Evolutionary conservation across 2,113 vertebrate genomes (phyloP).

Genomic region (Pteropus alecto): DNA sequence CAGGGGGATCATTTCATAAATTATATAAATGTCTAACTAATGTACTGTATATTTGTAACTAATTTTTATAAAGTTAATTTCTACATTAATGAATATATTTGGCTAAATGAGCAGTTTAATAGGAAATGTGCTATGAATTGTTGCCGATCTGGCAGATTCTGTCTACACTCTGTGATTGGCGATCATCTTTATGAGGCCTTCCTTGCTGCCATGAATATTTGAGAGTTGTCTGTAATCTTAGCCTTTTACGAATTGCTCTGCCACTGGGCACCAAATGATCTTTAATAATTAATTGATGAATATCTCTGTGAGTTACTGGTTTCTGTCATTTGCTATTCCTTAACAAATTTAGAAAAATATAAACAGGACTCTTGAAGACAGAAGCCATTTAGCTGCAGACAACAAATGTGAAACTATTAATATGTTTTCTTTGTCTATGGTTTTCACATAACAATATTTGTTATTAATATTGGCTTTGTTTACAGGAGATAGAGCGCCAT

Average conservation of each 20-base stretch:
- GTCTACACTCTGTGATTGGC: neutral
- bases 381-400: constrained; percentile 18
- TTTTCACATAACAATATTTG: constrained; percentile 28
- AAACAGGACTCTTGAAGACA: neutral
- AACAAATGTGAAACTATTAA: constrained; percentile 23
- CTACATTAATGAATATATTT: constrained; percentile 40
- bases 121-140: neutral
- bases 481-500: neutral
- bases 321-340: constrained; percentile 13
- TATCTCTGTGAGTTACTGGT: neutral
- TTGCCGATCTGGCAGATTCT: neutral
- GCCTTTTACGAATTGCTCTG: neutral
- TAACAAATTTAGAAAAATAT: constrained; percentile 23
- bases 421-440: neutral
- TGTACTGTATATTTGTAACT: too few relatives aligned
- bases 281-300: constrained; percentile 43
- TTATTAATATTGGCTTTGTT: neutral
- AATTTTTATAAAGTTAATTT: constrained; percentile 25
- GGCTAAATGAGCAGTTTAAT: constrained; percentile 36
- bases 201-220: neutral
- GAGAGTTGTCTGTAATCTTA: neutral
- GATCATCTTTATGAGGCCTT: neutral
- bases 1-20: too few relatives aligned
- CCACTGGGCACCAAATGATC: neutral
- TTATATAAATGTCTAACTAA: too few relatives aligned